Evolutionary conservation across 2,113 vertebrate species (phyloP).

Genomic region (Strix aluco): DNA sequence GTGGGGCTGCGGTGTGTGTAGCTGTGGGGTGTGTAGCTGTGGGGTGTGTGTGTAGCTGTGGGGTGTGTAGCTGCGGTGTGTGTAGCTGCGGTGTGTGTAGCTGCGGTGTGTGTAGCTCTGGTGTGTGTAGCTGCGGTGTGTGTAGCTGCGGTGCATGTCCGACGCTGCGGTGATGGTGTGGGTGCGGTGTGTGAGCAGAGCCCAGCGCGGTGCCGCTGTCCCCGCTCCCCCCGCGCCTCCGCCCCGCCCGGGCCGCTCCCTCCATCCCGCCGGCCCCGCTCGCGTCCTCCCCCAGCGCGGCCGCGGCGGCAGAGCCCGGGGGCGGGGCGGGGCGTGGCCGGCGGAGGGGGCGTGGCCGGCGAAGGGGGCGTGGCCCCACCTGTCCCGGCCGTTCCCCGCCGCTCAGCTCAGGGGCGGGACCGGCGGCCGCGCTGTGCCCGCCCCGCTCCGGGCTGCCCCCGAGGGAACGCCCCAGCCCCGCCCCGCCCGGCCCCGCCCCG

Average conservation of each 20-base stretch:
- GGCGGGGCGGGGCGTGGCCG: too few relatives aligned
- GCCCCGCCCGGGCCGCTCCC: background rate
- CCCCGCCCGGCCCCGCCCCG: background rate
- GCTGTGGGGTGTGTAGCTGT: too few relatives aligned
- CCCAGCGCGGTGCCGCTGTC: background rate
- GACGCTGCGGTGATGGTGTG: too few relatives aligned
- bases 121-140: too few relatives aligned
- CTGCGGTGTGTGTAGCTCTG: too few relatives aligned
- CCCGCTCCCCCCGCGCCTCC: too few relatives aligned
- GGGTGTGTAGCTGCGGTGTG: background rate
- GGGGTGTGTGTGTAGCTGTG: too few relatives aligned
- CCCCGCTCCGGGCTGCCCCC: background rate
- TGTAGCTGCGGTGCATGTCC: too few relatives aligned
- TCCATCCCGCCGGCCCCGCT: background rate
- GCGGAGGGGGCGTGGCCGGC: background rate
- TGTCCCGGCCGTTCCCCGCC: background rate
- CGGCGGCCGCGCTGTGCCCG: background rate
- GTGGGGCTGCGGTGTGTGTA: too few relatives aligned
- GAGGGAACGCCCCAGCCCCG: too few relatives aligned
- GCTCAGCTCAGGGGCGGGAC: background rate
- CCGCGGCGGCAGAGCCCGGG: background rate
- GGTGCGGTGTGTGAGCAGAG: too few relatives aligned
- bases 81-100: too few relatives aligned
- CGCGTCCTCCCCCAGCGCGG: background rate
- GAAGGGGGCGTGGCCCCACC: background rate